Evolutionary conservation across 2,113 vertebrate species (phyloP), one percentile per base, ranked within the genome.

Genomic region (Channa argus): DNA sequence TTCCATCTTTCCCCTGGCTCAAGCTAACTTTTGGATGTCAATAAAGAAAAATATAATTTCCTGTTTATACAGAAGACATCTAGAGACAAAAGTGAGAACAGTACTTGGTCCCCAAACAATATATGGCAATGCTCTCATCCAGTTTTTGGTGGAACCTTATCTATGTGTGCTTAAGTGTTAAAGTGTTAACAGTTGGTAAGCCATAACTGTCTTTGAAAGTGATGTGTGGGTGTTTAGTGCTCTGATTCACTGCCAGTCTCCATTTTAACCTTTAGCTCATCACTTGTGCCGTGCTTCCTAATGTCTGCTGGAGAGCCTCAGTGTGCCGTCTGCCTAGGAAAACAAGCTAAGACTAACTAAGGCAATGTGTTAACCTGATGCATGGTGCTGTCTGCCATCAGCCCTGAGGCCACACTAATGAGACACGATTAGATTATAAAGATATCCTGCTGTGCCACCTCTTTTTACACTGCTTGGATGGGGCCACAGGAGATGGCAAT

Each of bases 341-440:
- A 88, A 88, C 84, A 84, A 82, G 74, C 75, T 50, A 71, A 87
- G 37, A 69, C 85, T 71, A 86, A 78, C 74, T 36, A 61, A 83
- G 59, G 66, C 74, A 58, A 68, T 46, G 53, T 63, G 79, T 36
- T 86, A 85, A 73, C 74, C 78, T 76, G 76, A 77, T 75, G 69
- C 74, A 79, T 8, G 11, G 67, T 54, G 79, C 47, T 5, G 37
- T 45, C 56, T 81, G 71, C 78, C 60, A 74, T 80, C 66, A 74
- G 58, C 44, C 63, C 55, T 1, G 52, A 67, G 59, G 82, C 78
- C 4, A 73, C 47, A 52, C 84, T 84, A 87, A 80, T 82, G 70
- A 86, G 77, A 82, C 64, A 67, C 58, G 36, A 82, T 83, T 74
- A 67, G 80, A 86, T 82, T 78, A 82, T 79, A 74, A 85, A 80